Evolutionary conservation across 64 coral and sea anemone species (phyloP).

Genomic region (Montipora foliosa): DNA sequence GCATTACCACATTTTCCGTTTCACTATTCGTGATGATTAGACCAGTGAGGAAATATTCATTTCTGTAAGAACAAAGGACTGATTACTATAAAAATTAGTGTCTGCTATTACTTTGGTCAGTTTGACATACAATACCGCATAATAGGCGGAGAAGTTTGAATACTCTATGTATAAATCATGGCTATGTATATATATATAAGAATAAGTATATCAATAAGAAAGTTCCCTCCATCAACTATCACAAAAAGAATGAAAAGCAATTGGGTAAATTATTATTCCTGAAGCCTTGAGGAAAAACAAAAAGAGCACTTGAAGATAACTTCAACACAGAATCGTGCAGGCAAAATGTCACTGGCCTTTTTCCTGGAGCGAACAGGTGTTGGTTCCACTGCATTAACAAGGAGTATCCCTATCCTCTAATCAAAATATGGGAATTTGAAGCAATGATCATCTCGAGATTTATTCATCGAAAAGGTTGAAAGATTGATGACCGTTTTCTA

Average conservation of each 20-base stretch:
- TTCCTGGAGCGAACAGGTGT: background rate
- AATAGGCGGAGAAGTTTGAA: slow-evolving; percentile 32
- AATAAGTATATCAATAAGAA: slow-evolving; percentile 48
- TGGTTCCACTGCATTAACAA: background rate
- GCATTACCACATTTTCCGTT: slow-evolving; percentile 31
- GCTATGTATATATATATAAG: slow-evolving; percentile 51
- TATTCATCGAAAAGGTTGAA: too few species aligned
- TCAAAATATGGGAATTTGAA: background rate
- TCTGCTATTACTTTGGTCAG: slow-evolving; percentile 7
- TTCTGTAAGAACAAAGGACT: slow-evolving; percentile 51
- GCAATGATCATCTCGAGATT: too few species aligned
- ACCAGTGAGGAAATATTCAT: slow-evolving; percentile 19
- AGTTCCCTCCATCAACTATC: slow-evolving; percentile 6
- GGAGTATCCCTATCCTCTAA: background rate
- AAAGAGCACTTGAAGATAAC: background rate
- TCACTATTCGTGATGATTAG: slow-evolving; percentile 15
- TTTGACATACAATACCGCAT: slow-evolving; percentile 39
- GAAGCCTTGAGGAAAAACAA: background rate
- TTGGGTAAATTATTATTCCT: background rate
- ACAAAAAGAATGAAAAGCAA: background rate
- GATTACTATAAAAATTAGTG: slow-evolving; percentile 50
- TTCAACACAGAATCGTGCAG: background rate
- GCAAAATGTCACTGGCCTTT: background rate
- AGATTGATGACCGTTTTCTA: too few species aligned
- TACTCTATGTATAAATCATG: slow-evolving; percentile 58